These are phyloP conservation scores for Mayetiola destructor DNA, from an alignment of 2,888 invertebrate species.

Conservation along the genomic window DNA sequence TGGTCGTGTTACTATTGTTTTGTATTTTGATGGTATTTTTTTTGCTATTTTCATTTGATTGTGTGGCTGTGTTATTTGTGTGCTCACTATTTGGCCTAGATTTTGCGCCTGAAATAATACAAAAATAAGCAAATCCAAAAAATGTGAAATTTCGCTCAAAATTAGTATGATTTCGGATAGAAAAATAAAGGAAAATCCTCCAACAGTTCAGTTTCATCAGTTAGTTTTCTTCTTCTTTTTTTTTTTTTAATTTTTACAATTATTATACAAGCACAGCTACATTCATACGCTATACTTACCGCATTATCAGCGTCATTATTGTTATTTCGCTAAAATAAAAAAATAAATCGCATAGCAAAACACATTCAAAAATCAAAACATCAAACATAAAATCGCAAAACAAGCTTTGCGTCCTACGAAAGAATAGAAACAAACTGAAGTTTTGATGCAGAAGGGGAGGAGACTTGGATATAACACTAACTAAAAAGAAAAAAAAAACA, in stretches of 20 bases:
- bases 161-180: background rate
- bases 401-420: too few species aligned
- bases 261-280: too few species aligned
- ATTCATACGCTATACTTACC: conserved; percentile 1
- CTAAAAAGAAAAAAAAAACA: background rate
- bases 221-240: background rate
- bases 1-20: conserved; percentile 16
- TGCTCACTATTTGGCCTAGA: conserved; percentile 16
- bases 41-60: conserved; percentile 1
- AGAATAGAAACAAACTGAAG: background rate
- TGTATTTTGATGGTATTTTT: conserved; percentile 21
- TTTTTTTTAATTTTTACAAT: too few species aligned
- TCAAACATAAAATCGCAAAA: conserved; percentile 21
- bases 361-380: conserved; percentile 17
- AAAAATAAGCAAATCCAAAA: background rate
- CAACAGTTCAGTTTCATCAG: background rate
- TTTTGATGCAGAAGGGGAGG: background rate
- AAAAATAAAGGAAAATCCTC: background rate
- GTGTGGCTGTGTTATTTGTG: background rate
- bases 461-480: background rate
- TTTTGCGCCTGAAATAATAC: conserved; percentile 16
- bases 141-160: background rate
- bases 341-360: conserved; percentile 16
- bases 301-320: too few species aligned
- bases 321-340: conserved; percentile 20